Base-by-base conservation (phyloP, 2,888 invertebrate genomes). In the Caenorhabditis zanzibari region DNA sequence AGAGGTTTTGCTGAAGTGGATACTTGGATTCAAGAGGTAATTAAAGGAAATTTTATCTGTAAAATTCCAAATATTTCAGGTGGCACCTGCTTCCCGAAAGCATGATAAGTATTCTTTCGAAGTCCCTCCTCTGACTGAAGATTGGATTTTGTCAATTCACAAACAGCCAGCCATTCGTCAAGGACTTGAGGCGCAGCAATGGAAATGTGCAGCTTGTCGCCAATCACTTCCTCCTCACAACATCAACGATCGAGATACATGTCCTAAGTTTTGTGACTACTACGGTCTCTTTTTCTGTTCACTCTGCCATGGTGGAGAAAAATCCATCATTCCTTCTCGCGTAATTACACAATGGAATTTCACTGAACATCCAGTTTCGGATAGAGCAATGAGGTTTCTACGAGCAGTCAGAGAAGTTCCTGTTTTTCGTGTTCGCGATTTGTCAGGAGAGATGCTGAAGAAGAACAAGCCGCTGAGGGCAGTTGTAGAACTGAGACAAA, bases 231-330 rank as follows among this genome's bases (percentile, higher is more conserved):
- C 68, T 26, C 26, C 58, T 3, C 54, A 26, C n/a, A 63, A 59
- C 26, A n/a, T 79, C 9, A 71, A 38, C 32, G 83, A 83, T 52
- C 71, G 49, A 19, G 81, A 81, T 22, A 22, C 38, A 4, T 49
- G 47, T 26, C 77, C 82, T 7, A 79, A 85, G 28, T 96, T 95
- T 91, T 96, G 96, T 92, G 95, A 95, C 90, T 96, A 96, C 93
- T 93, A 96, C 82, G 96, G 96, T 12, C 95, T 96, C 91, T 96
- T 95, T 93, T 96, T 96, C 93, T 96, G 96, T 91, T 95, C 96
- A 14, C 95, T 95, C 59, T 96, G 96, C 92, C 96, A 96, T 93
- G 95, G 95, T 28, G 95, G 96, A 93, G 95, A 95, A 92, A 94
- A 95, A 77, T 94, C 95, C 5, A 93, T 95, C 84, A 95, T 96